Evolutionary conservation across 1,140 invertebrate species (phyloP).

Genomic region (Papilio aristodemus): DNA sequence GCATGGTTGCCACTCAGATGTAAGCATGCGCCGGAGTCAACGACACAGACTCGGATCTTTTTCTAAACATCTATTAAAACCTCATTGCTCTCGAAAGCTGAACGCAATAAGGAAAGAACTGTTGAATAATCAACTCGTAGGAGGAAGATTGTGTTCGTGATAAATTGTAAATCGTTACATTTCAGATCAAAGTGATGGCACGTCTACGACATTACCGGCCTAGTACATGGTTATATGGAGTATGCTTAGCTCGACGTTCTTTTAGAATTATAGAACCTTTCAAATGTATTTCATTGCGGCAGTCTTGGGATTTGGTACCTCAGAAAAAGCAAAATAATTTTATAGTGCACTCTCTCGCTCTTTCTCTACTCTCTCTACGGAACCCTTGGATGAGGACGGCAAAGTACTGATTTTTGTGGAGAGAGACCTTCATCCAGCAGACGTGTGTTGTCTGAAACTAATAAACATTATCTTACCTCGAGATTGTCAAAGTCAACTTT

Average conservation of each 20-base stretch:
- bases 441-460: no score
- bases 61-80: slow-evolving; percentile 7
- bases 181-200: background rate
- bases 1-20: background rate
- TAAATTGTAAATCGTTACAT: background rate
- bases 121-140: background rate
- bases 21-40: background rate
- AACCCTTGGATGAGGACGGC: no score
- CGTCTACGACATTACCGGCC: background rate
- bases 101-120: slow-evolving; percentile 9
- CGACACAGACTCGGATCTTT: slow-evolving; percentile 10
- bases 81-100: slow-evolving; percentile 8
- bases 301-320: no score
- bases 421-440: no score
- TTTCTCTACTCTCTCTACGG: no score
- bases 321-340: no score
- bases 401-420: no score
- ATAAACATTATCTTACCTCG: slow-evolving; percentile 69
- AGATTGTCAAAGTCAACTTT: slow-evolving; percentile 85
- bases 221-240: no score
- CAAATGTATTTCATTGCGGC: no score
- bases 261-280: no score
- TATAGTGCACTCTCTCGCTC: no score
- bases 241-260: no score
- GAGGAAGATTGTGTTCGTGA: background rate